Evolutionary conservation across 2,113 vertebrate genomes (phyloP).

Genomic region (Cygnus atratus): DNA sequence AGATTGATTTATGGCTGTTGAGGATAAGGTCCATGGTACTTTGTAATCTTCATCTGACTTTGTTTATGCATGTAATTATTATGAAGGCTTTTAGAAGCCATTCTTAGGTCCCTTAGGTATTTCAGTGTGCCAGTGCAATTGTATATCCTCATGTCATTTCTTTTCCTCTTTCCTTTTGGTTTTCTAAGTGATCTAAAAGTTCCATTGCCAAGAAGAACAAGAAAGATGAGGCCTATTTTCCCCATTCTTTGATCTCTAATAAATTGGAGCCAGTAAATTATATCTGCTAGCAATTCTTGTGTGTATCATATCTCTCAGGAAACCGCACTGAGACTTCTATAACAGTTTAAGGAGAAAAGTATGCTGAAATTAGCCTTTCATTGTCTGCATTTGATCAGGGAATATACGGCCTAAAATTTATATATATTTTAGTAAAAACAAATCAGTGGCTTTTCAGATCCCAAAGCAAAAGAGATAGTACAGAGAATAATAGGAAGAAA

Average conservation of each 20-base stretch:
- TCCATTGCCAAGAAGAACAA: constrained; percentile 31
- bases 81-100: neutral
- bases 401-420: neutral
- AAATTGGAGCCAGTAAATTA: constrained; percentile 12
- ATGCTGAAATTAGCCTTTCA: constrained; percentile 14
- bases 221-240: constrained; percentile 7
- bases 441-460: neutral
- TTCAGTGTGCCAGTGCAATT: neutral
- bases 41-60: neutral
- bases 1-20: neutral
- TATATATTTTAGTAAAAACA: neutral
- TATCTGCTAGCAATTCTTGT: constrained; percentile 24
- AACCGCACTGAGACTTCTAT: neutral
- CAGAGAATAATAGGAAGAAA: neutral
- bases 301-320: constrained; percentile 25
- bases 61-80: constrained; percentile 9
- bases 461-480: neutral
- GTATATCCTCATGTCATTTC: neutral
- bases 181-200: neutral
- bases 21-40: neutral
- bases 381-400: neutral
- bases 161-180: neutral
- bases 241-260: constrained; percentile 37
- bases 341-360: neutral
- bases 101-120: neutral